A percentile compares a stretch with the other conserved stretches of the same genome.
phyloP scores from a whole-genome alignment of 2,888 invertebrate genomes.

The Plebejus melissa region DNA sequence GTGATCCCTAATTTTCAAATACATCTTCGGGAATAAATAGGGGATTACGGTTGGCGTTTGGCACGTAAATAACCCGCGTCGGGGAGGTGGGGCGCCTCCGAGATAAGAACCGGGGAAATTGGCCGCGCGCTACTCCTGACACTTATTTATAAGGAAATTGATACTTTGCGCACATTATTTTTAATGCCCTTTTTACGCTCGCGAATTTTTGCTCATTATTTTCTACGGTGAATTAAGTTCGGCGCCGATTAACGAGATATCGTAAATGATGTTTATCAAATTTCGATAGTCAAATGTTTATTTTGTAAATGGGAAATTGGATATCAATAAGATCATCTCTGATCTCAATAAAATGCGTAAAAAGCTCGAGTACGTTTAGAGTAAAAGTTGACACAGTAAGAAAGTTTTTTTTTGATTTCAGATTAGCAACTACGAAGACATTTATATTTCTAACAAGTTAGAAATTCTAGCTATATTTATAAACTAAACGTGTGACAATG shows the following conservation, averaged over 20 bases:
- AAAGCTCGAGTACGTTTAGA: neutral
- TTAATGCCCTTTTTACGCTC: constrained; percentile 15
- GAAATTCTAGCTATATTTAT: neutral
- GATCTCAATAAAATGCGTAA: neutral
- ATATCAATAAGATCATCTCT: neutral
- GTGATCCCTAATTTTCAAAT: constrained; percentile 79
- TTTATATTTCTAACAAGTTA: neutral
- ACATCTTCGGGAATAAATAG: constrained; percentile 77
- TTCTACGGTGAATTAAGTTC: constrained; percentile 5
- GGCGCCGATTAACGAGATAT: constrained; percentile 12
- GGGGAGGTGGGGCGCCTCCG: constrained; percentile 55
- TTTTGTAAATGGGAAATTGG: neutral
- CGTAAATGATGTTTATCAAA: constrained; percentile 3
- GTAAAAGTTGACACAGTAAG: neutral
- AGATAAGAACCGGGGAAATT: constrained; percentile 70
- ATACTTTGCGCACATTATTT: constrained; percentile 26
- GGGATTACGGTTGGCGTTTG: constrained; percentile 70
- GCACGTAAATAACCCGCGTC: constrained; percentile 75
- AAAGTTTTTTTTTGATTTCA: neutral
- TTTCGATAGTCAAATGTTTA: neutral
- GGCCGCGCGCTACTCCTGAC: constrained; percentile 46
- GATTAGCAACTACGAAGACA: neutral
- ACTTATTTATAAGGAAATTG: constrained; percentile 35
- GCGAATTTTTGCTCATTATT: constrained; percentile 7
- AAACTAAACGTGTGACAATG: neutral